These are phyloP conservation scores for Ramphastos sulfuratus DNA, from an alignment of 2,113 vertebrate genomes.

Conservation along the genomic window DNA sequence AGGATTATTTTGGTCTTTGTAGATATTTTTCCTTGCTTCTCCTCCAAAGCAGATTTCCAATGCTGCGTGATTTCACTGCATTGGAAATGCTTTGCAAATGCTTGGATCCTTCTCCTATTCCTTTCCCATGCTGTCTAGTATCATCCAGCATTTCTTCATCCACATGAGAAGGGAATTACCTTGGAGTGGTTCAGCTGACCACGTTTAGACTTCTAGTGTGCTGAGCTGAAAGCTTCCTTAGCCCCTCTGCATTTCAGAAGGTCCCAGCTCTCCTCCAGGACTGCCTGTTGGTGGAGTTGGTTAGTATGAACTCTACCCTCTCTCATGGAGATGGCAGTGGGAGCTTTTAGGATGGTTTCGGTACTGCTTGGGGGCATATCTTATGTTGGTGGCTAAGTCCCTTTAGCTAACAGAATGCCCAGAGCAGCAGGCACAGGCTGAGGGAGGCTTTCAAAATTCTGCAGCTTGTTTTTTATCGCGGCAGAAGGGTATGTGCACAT, in stretches of 20 bases:
- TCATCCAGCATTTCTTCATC: not conserved
- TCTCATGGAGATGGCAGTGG: not conserved
- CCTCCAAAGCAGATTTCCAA: no score
- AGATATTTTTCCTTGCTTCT: not conserved
- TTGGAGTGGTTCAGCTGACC: accelerated
- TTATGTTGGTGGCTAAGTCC: not conserved
- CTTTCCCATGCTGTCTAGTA: not conserved
- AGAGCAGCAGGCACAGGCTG: not conserved
- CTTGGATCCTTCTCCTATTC: not conserved
- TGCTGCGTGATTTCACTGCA: no score
- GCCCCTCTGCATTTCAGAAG: not conserved
- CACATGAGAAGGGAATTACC: not conserved
- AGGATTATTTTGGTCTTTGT: not conserved
- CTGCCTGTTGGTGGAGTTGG: accelerated
- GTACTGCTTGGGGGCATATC: not conserved
- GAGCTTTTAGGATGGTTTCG: not conserved
- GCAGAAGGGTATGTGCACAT: accelerated
- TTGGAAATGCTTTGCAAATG: no score
- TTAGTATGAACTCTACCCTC: not conserved
- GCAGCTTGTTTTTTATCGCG: not conserved
- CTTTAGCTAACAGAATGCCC: accelerated
- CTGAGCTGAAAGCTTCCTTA: not conserved
- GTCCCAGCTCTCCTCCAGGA: not conserved
- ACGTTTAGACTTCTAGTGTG: not conserved
- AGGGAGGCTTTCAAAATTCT: not conserved